Evolutionary conservation across 2,113 vertebrate species (phyloP).

Genomic region (rabbit (Oryctolagus cuniculus)): DNA sequence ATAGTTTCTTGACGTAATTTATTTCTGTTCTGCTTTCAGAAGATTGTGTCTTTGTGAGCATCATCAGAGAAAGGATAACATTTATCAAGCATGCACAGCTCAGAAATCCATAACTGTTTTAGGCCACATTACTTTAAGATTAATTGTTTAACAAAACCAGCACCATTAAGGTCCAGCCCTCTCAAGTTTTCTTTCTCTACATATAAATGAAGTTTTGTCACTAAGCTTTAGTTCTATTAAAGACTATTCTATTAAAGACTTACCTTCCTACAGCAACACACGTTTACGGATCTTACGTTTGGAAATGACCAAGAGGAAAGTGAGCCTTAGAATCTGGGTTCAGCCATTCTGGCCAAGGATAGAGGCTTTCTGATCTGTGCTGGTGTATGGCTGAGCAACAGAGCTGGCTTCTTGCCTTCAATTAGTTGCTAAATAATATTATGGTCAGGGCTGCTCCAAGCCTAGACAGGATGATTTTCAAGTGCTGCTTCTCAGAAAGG

Average conservation of each 20-base stretch:
- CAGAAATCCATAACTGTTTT: no score
- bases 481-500: not conserved
- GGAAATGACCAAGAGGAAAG: not conserved
- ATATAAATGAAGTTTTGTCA: no score
- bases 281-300: not conserved
- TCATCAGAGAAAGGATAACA: no score
- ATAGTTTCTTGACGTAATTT: no score
- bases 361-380: not conserved
- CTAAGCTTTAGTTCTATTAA: no score
- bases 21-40: no score
- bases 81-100: no score
- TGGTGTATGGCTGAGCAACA: not conserved
- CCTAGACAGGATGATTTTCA: not conserved
- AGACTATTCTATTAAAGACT: not conserved
- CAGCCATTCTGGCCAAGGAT: not conserved
- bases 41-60: no score
- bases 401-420: not conserved
- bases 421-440: slow-evolving; percentile 25
- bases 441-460: not conserved
- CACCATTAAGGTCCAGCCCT: no score
- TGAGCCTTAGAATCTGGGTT: not conserved
- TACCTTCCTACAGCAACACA: not conserved
- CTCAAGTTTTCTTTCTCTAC: no score
- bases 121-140: no score
- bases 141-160: no score